Base-by-base conservation (phyloP, 2,113 vertebrate species). In the Felis catus region DNA sequence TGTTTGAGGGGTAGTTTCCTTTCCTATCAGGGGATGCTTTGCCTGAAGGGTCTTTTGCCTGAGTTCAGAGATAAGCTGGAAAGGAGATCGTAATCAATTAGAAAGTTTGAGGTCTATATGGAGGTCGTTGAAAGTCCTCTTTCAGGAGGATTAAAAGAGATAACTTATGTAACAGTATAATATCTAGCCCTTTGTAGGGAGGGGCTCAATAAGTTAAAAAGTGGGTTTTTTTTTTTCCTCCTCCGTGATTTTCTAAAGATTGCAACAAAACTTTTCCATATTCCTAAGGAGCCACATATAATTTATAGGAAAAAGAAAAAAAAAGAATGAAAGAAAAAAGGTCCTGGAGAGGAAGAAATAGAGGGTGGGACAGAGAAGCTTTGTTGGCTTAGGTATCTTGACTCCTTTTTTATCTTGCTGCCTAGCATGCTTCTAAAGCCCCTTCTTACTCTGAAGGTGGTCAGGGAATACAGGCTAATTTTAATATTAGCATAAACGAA, bases 401-500 rank as follows among this genome's bases (percentile, higher is more conserved):
- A 91, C 25, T 85, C 74, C 70, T 74, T 82, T 89, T 84, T 33
- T 90, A 63, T 91, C 19, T 91, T 79, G 36, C 48, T 76, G 84
- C 74, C 73, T 27, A 91, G 36, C 33, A 48, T 81, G 48, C 41
- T 76, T 89, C 76, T 90, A 51, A 31, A 95, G 70, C 36, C 39
- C 41, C 33, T 73, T 63, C 51, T 81, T 97, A 93, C 55, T 80
- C 80, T 29, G 48, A 76, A 55, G 53, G 70, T 74, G 63, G 89
- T 89, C 33, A 83, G 95, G 87, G 55, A 95, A 85, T 78, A 80
- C 41, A 55, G 80, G 51, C 19, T 83, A 83, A 94, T 97, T 96
- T 97, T 97, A 97, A 83, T 85, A 91, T 93, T 29, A 36, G 36
- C 58, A 87, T 33, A 76, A 91, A 89, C 39, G 81, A 95, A 83